phyloP scores from a whole-genome alignment of 2,797 vertebrate genomes.

The Helostoma temminkii region DNA sequence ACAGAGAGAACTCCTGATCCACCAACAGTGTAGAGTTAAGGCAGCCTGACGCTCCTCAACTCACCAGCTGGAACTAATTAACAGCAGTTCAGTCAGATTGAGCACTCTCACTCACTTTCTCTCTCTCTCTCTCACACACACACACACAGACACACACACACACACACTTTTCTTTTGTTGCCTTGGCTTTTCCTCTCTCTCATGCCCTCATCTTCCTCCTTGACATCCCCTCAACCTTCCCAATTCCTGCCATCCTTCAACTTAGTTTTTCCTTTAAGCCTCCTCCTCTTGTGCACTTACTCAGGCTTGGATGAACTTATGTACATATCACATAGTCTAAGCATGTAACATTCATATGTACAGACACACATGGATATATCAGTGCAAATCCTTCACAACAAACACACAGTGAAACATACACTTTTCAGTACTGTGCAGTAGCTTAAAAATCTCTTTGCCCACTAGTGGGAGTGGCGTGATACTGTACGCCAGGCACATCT shows the following conservation, averaged over 20 bases:
- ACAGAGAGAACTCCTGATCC: constrained; percentile 71
- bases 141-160: constrained; percentile 32
- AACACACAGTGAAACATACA: constrained; percentile 9
- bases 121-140: constrained; percentile 25
- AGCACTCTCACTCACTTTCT: constrained; percentile 65
- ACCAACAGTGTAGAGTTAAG: constrained; percentile 60
- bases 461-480: constrained; percentile 27
- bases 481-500: constrained; percentile 52
- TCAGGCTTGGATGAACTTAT: constrained; percentile 27
- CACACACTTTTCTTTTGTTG: constrained; percentile 4
- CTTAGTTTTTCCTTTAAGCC: constrained; percentile 58
- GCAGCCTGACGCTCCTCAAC: constrained; percentile 53
- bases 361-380: constrained; percentile 1
- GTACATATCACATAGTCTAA: constrained; percentile 17
- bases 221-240: constrained; percentile 58
- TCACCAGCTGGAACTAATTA: constrained; percentile 85
- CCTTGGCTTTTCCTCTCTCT: constrained; percentile 58
- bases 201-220: constrained; percentile 65
- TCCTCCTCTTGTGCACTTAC: constrained; percentile 16
- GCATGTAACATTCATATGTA: constrained; percentile 51
- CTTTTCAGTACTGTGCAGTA: constrained; percentile 18
- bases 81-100: constrained; percentile 72
- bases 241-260: constrained; percentile 60
- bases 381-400: not conserved
- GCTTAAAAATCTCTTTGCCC: constrained; percentile 11